Conservation (phyloP, 2,797 vertebrate species). For the Spondyliosoma cantharus region DNA sequence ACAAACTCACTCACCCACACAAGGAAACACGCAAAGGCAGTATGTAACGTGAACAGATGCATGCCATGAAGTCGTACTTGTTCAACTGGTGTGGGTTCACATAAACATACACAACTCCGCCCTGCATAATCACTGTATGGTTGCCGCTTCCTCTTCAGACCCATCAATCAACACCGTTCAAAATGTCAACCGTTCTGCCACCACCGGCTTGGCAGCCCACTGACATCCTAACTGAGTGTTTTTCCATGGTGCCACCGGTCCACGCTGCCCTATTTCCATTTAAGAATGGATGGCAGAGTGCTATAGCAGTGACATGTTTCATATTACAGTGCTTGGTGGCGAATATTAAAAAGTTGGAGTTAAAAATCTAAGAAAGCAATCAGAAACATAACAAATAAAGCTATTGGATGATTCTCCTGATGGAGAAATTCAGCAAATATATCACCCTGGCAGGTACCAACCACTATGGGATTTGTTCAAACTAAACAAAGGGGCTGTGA, state of each 20-base stretch:
- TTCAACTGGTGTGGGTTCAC: constrained; percentile 9
- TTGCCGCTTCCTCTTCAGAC: constrained; percentile 39
- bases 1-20: constrained; percentile 27
- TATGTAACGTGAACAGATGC: constrained; percentile 15
- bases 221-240: constrained; percentile 51
- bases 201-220: constrained; percentile 39
- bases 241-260: constrained; percentile 48
- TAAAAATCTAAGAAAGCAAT: constrained; percentile 46
- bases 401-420: constrained; percentile 42
- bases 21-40: constrained; percentile 19
- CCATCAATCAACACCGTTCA: constrained; percentile 53
- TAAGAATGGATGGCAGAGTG: constrained; percentile 26
- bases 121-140: constrained; percentile 32
- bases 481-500: constrained; percentile 61
- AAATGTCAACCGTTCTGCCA: constrained; percentile 34
- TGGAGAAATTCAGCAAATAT: constrained; percentile 57
- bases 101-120: constrained; percentile 7
- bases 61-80: constrained; percentile 4
- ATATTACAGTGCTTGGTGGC: constrained; percentile 17
- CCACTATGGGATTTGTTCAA: constrained; percentile 67
- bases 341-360: constrained; percentile 41
- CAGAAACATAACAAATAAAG: constrained; percentile 45
- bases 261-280: constrained; percentile 35
- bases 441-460: constrained; percentile 61
- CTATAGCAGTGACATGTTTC: constrained; percentile 35